Percentiles rank a stretch among this genome's conserved stretches.
phyloP scores from a whole-genome alignment of 2,113 vertebrate genomes.

The Todiramphus saurophagus region DNA sequence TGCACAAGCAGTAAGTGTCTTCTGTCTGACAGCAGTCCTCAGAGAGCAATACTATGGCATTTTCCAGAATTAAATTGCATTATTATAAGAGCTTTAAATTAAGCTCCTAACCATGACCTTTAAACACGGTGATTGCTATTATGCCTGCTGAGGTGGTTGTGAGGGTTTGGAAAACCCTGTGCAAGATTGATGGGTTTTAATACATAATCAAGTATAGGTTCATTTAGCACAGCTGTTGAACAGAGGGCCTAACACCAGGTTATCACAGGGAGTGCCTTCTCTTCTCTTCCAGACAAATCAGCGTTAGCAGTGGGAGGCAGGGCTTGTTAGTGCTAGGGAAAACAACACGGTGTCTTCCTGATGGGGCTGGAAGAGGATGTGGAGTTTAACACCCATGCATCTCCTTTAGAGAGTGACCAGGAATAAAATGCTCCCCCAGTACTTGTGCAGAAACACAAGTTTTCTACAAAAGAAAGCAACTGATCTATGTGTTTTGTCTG shows the following conservation, averaged over 20 bases:
- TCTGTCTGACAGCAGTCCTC: conserved; percentile 11
- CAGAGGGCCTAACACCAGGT: conserved; percentile 24
- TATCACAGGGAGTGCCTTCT: conserved; percentile 28
- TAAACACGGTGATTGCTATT: conserved; percentile 53
- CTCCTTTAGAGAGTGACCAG: background rate
- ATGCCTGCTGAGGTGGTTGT: conserved; percentile 60
- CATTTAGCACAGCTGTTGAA: conserved; percentile 64
- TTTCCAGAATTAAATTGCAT: conserved; percentile 65
- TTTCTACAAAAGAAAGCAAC: background rate
- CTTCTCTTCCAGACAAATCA: conserved; percentile 38
- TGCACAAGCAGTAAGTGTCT: background rate
- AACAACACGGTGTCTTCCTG: background rate
- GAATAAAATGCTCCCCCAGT: background rate
- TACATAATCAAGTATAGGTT: conserved; percentile 58
- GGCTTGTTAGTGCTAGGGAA: conserved; percentile 1
- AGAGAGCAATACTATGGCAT: conserved; percentile 23
- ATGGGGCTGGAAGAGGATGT: background rate
- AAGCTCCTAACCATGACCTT: conserved; percentile 68
- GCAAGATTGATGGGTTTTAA: conserved; percentile 62
- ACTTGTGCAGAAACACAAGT: background rate
- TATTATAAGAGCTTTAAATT: conserved; percentile 62
- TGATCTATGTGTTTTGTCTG: background rate
- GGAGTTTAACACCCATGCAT: background rate
- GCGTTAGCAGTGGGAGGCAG: conserved; percentile 17
- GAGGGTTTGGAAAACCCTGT: conserved; percentile 55